A percentile compares a stretch with the other conserved stretches of the same genome.
Conservation (phyloP, 2,888 invertebrate species). For the Strigamia crassipes region DNA sequence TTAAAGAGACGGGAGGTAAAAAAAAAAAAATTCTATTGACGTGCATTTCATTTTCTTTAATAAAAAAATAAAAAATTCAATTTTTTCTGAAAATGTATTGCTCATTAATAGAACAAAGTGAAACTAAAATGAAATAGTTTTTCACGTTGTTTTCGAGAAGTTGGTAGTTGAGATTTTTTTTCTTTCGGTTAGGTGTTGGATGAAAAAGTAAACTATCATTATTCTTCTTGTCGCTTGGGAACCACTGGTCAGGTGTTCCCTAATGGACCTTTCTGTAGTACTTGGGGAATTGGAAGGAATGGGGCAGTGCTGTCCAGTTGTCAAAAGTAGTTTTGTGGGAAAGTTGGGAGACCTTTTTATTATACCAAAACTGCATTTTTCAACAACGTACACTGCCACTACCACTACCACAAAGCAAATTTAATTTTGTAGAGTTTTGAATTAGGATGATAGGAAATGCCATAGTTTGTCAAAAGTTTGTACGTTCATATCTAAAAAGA, state of each 20-base stretch:
- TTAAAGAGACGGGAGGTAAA: neutral
- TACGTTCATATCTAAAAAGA: too few relatives aligned
- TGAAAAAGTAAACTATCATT: neutral
- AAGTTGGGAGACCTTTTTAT: too few relatives aligned
- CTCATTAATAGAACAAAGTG: neutral
- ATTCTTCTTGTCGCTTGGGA: constrained; percentile 28
- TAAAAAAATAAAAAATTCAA: neutral
- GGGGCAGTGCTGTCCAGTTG: neutral
- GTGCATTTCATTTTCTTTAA: neutral
- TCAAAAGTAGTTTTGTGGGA: neutral
- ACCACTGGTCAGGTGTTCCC: constrained; percentile 29
- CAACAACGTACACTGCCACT: too few relatives aligned
- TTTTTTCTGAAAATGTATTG: neutral
- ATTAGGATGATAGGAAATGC: too few relatives aligned
- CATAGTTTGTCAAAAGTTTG: too few relatives aligned
- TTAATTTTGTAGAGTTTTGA: too few relatives aligned
- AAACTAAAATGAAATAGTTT: neutral
- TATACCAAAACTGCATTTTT: too few relatives aligned
- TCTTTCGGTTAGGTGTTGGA: neutral
- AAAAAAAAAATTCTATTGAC: neutral
- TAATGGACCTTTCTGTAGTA: constrained; percentile 8
- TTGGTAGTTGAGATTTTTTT: neutral
- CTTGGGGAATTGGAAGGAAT: neutral
- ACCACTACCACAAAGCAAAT: too few relatives aligned
- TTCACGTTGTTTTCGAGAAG: neutral